Base-by-base conservation (phyloP, 2,797 vertebrate genomes). In the Acanthurus tractus region DNA sequence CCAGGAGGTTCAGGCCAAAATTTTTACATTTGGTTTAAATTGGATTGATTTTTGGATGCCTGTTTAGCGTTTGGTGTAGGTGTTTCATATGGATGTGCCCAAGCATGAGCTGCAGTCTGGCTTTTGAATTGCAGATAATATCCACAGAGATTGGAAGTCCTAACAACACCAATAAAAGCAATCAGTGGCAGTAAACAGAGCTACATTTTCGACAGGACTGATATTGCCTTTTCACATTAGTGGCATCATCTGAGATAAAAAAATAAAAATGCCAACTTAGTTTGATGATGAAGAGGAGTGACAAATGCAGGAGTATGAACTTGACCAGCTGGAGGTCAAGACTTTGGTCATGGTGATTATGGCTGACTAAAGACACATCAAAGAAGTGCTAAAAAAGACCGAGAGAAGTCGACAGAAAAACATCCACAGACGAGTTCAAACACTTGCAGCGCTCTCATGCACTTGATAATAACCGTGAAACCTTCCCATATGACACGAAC, bases 261-360 rank as follows among this genome's bases (percentile, higher is more conserved):
- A 62, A 66, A 67, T 9, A 4, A 52, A 72, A 55, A 64, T 50
- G 71, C 55, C 55, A 78, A 56, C 58, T 66, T 29, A 36, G 45
- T 55, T 57, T 46, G 49, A 23, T 61, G 57, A 8, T 53, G 18
- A 40, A 10, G n/a, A 42, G 8, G 38, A 54, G 44, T 1, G 45
- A 61, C 50, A 3, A 55, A 58, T 1, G 23, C 46, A 1, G 15
- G 3, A 17, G 23, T 22, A 20, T 54, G 54, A 29, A 57, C 22
- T 55, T 42, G 36, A 45, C 48, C 38, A 9, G 10, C 1, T 3
- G 53, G 53, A 59, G 42, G 63, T 66, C 18, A 61, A 20, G 53
- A n/a, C 34, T 18, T 23, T 48, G 46, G 42, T 54, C 55, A 11
- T 1, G 11, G 46, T 63, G 52, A 38, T 36, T 13, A 20, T 36